Percentiles rank a stretch among this genome's conserved stretches.
phyloP scores from a whole-genome alignment of 2,797 vertebrate genomes.

The Sciurus carolinensis region DNA sequence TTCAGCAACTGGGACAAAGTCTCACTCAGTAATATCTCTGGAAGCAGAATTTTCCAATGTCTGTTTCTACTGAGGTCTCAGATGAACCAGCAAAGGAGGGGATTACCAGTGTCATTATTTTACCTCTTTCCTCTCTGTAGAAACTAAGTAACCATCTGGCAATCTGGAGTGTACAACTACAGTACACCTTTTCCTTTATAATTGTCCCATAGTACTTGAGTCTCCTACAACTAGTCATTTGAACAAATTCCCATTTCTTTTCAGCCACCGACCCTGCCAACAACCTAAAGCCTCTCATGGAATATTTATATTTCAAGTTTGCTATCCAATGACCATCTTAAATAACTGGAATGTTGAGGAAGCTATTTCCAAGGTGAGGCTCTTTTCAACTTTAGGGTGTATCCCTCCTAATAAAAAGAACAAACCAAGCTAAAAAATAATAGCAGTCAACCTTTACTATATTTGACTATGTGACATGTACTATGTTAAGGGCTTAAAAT shows the following conservation, averaged over 20 bases:
- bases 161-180: not conserved
- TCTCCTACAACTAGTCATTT: not conserved
- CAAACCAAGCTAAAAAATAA: not conserved
- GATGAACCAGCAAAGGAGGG: not conserved
- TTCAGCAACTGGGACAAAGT: constrained; percentile 36
- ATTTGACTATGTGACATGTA: constrained; percentile 25
- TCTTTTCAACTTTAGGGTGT: constrained; percentile 32
- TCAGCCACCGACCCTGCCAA: not conserved
- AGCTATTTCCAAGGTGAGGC: not conserved
- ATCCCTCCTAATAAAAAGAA: constrained; percentile 21
- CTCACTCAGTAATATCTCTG: not conserved
- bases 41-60: constrained; percentile 25
- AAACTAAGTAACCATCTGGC: not conserved
- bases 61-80: constrained; percentile 5
- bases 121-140: not conserved
- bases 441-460: not conserved
- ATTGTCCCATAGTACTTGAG: not conserved
- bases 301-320: constrained; percentile 33
- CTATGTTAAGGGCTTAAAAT: not conserved
- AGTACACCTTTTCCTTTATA: not conserved
- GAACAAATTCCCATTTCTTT: not conserved
- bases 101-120: not conserved
- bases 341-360: constrained; percentile 17
- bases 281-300: not conserved
- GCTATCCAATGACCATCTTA: constrained; percentile 1